Evolutionary conservation across 2,888 invertebrate species (phyloP), one percentile per base, ranked within the genome.

Genomic region (Drosophila longiperda): DNA sequence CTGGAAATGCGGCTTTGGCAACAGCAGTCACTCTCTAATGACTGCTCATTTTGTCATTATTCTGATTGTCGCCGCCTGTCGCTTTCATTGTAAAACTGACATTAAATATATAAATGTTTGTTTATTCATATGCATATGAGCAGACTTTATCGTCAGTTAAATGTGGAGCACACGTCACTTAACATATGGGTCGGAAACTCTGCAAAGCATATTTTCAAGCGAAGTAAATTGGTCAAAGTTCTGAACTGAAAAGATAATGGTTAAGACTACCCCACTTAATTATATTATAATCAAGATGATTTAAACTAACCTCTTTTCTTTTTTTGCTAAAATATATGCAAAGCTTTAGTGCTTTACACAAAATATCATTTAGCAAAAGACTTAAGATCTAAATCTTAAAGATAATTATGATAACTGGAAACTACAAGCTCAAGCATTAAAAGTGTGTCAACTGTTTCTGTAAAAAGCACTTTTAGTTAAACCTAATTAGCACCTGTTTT

Each of bases 1-100:
- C 12, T 49, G 15, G 36, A 17, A 38, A 33, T 34, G 49, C 23
- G 42, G 15, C 65, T 57, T 62, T 45, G 23, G 23, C 45, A 45
- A 29, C n/a, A 34, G 50, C 79, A 63, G 42, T 29, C 60, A 26
- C 36, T 63, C 80, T 64, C 60, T 82, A 86, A 86, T 84, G 87
- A 89, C 73, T 84, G 87, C 83, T 87, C 84, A 87, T 89, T 86
- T 87, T 78, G 75, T 76, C 78, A 83, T 83, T 79, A 79, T 77
- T 77, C 59, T 78, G 78, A 69, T 82, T 80, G 61, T 57, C 67
- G 57, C 72, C 63, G 73, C 73, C 79, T 65, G 69, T 65, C 68
- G 69, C 70, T 72, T 72, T 75, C 72, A 72, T 73, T 79, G 70
- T 72, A 68, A 60, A 80, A 61, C 55, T 72, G 59, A 33, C 78